Evolutionary conservation across 2,797 vertebrate species (phyloP).

Genomic region (Coregonus ussuriensis): DNA sequence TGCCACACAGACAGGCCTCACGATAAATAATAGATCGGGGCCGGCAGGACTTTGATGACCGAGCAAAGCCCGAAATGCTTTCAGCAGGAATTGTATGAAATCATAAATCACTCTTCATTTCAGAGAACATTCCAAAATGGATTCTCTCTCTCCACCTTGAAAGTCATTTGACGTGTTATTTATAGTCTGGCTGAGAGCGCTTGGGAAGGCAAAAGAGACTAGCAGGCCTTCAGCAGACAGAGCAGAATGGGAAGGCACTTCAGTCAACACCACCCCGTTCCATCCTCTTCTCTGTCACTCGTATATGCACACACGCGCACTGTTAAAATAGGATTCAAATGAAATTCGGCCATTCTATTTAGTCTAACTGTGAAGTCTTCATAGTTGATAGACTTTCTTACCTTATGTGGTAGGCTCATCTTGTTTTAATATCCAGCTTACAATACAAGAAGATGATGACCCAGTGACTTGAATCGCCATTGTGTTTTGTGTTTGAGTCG

Average conservation of each 20-base stretch:
- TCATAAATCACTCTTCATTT: conserved; percentile 86
- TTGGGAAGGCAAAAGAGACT: conserved; percentile 1
- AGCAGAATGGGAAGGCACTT: not conserved
- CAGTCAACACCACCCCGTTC: conserved; percentile 5
- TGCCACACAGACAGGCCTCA: conserved; percentile 73
- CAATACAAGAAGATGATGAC: no score
- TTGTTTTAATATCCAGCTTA: no score
- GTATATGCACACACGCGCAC: conserved; percentile 12
- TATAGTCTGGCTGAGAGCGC: conserved; percentile 73
- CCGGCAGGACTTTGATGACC: conserved; percentile 84
- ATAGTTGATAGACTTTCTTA: not conserved
- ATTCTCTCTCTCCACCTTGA: conserved; percentile 83
- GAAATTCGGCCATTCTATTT: not conserved
- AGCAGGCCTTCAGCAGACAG: conserved; percentile 6
- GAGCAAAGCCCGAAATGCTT: conserved; percentile 82
- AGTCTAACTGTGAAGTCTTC: not conserved
- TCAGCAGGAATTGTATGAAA: conserved; percentile 84
- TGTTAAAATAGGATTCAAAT: not conserved
- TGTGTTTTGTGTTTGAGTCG: no score
- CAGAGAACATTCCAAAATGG: conserved; percentile 85
- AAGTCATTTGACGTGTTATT: conserved; percentile 86
- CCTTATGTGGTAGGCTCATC: no score
- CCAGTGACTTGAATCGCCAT: no score
- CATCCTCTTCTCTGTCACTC: conserved; percentile 17
- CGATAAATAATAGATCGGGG: conserved; percentile 83